phyloP scores from a whole-genome alignment of 64 coral and sea anemone genomes.

The Dendrophyllia cribrosa region DNA sequence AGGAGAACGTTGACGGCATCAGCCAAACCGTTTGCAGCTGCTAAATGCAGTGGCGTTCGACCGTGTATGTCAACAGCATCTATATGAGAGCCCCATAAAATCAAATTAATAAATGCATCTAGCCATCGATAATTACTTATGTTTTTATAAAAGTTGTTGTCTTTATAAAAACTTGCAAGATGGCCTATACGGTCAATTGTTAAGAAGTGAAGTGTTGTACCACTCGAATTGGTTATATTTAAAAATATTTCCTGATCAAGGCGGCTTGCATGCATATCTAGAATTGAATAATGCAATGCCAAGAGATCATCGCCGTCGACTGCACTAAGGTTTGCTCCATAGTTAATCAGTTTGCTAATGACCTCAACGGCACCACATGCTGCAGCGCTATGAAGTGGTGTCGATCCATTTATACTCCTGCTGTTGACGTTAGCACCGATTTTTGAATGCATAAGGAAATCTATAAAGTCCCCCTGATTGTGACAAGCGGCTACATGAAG shows the following conservation, averaged over 20 bases:
- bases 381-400: conserved; percentile 26
- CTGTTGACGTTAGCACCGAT: not conserved
- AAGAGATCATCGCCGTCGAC: not conserved
- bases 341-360: not conserved
- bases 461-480: not conserved
- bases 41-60: conserved; percentile 10
- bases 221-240: too few species aligned
- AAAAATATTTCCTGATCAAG: too few species aligned
- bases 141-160: not conserved
- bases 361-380: not conserved
- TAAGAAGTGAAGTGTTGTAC: too few species aligned
- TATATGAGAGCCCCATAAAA: not conserved
- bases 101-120: not conserved
- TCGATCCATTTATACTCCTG: conserved; percentile 23
- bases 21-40: not conserved
- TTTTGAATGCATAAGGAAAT: not conserved
- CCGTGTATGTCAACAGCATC: not conserved
- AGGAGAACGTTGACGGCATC: not conserved
- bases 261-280: too few species aligned
- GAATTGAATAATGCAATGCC: too few species aligned
- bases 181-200: too few species aligned
- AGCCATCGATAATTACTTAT: not conserved
- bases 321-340: conserved; percentile 10
- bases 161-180: too few species aligned
- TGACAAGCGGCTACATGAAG: conserved; percentile 30